phyloP scores from a whole-genome alignment of 1,140 invertebrate genomes.

The Hesperophylax magnus region DNA sequence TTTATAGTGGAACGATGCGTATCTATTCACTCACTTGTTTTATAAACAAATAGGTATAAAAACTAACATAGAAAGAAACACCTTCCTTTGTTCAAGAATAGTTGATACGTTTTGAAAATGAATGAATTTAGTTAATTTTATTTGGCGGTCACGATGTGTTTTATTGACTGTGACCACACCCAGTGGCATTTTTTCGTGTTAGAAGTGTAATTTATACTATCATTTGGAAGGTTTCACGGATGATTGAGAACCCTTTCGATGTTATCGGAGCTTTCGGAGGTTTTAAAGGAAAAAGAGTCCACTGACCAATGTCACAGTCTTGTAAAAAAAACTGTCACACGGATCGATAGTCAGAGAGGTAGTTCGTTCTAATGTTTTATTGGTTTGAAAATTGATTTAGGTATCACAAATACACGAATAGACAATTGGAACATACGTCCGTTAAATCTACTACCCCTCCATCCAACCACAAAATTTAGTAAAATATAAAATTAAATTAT shows the following conservation, averaged over 20 bases:
- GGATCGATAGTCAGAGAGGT: too few relatives aligned
- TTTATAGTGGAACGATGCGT: neutral
- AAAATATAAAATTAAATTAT: too few relatives aligned
- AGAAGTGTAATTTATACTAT: neutral
- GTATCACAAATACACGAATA: too few relatives aligned
- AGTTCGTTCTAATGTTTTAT: too few relatives aligned
- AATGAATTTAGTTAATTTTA: neutral
- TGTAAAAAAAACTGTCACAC: too few relatives aligned
- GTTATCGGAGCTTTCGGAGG: neutral
- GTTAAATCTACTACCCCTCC: too few relatives aligned
- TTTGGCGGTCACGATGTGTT: conserved; percentile 1
- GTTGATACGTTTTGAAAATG: neutral
- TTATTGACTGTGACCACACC: conserved; percentile 5
- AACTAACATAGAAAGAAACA: too few relatives aligned
- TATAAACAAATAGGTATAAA: neutral
- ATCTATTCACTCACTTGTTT: neutral
- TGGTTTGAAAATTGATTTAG: too few relatives aligned
- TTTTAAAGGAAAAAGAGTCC: too few relatives aligned
- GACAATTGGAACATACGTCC: neutral
- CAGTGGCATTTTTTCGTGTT: neutral
- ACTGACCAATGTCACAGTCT: too few relatives aligned
- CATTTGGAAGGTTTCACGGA: neutral
- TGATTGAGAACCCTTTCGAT: neutral
- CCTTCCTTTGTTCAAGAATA: too few relatives aligned
- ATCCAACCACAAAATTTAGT: too few relatives aligned